phyloP scores from a whole-genome alignment of 2,797 vertebrate species.

The Oreonectes daqikongensis region DNA sequence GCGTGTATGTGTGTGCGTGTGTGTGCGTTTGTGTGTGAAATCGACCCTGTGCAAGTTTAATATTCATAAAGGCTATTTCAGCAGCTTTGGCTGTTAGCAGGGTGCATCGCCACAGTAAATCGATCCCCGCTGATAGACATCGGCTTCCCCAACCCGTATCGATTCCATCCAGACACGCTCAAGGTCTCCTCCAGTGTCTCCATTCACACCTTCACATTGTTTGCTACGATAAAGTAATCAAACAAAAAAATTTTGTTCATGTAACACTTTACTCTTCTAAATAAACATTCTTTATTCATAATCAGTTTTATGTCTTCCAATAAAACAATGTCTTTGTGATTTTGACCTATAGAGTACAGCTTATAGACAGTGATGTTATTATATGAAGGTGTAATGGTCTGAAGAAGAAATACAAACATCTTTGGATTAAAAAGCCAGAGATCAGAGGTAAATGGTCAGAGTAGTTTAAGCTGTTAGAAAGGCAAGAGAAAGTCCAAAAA shows the following conservation, averaged over 20 bases:
- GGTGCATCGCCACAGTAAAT: slow-evolving; percentile 82
- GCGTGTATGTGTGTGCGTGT: slow-evolving; percentile 22
- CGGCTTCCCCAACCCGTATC: slow-evolving; percentile 71
- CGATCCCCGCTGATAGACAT: slow-evolving; percentile 95
- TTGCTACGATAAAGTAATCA: not conserved
- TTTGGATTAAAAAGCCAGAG: too few species aligned
- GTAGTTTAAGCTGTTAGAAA: too few species aligned
- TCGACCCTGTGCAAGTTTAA: slow-evolving; percentile 82
- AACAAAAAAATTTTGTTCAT: not conserved
- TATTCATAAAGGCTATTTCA: slow-evolving; percentile 96
- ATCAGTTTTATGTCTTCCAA: too few species aligned
- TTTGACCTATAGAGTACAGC: too few species aligned
- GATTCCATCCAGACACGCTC: slow-evolving; percentile 78
- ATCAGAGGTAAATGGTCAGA: too few species aligned
- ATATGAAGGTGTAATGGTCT: too few species aligned
- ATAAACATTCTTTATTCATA: too few species aligned
- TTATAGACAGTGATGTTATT: too few species aligned
- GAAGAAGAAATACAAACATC: too few species aligned
- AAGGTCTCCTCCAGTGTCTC: slow-evolving; percentile 81
- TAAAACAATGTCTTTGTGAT: too few species aligned
- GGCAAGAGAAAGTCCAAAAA: too few species aligned
- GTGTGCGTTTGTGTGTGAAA: slow-evolving; percentile 20
- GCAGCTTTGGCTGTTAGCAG: slow-evolving; percentile 84
- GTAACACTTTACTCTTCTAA: too few species aligned
- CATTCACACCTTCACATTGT: slow-evolving; percentile 10